Evolutionary conservation across 2,888 invertebrate genomes (phyloP).

Genomic region (Trichopria drosophilae): DNA sequence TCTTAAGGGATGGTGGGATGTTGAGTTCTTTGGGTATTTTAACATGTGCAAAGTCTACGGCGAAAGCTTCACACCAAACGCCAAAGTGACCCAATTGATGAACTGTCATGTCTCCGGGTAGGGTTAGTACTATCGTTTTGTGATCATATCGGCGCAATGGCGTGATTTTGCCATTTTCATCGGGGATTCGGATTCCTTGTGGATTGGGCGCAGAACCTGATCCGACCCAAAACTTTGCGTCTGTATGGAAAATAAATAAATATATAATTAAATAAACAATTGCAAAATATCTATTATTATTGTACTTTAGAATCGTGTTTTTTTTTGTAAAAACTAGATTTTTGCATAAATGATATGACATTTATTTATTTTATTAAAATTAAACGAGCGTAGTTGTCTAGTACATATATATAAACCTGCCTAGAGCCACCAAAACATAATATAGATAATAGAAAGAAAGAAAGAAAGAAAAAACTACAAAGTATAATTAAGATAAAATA

Average conservation of each 20-base stretch:
- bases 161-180: constrained; percentile 84
- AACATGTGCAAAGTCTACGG: constrained; percentile 90
- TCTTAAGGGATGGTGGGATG: constrained; percentile 88
- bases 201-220: constrained; percentile 78
- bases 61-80: constrained; percentile 91
- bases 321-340: too few species aligned
- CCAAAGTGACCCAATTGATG: constrained; percentile 92
- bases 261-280: background rate
- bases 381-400: too few species aligned
- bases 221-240: constrained; percentile 94
- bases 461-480: too few species aligned
- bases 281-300: too few species aligned
- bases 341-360: too few species aligned
- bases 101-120: constrained; percentile 86
- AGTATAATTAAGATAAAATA: too few species aligned
- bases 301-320: too few species aligned
- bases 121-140: constrained; percentile 85
- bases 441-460: too few species aligned
- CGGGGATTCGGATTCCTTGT: constrained; percentile 82
- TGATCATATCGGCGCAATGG: constrained; percentile 80
- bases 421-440: too few species aligned
- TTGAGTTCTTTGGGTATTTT: constrained; percentile 73
- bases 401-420: too few species aligned
- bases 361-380: too few species aligned
- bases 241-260: constrained; percentile 59